Evolutionary conservation across 2,797 vertebrate species (phyloP).

Genomic region (Alosa sapidissima): DNA sequence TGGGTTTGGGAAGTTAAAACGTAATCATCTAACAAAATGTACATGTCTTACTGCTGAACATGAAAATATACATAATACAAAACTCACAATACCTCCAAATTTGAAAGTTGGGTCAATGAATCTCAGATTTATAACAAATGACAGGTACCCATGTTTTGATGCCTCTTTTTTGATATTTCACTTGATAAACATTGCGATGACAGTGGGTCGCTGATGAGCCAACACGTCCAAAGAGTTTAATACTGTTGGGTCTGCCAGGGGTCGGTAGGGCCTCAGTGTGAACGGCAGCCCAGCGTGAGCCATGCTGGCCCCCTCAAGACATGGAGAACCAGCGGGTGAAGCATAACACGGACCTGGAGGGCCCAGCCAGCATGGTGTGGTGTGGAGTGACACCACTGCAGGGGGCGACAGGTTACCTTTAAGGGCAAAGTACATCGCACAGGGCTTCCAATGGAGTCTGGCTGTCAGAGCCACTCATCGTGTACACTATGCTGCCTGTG

Average conservation of each 20-base stretch:
- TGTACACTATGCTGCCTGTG: constrained; percentile 27
- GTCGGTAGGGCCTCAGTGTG: constrained; percentile 35
- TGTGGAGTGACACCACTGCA: constrained; percentile 46
- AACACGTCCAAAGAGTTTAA: constrained; percentile 42
- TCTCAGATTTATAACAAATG: background rate
- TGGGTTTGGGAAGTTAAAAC: no score
- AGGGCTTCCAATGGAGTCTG: constrained; percentile 36
- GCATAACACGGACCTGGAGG: constrained; percentile 43
- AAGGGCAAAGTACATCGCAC: constrained; percentile 42
- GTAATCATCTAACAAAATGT: no score
- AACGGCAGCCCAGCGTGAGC: constrained; percentile 29
- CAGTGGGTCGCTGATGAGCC: background rate
- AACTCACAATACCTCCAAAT: background rate
- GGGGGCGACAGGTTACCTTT: constrained; percentile 28
- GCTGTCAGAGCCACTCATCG: constrained; percentile 43
- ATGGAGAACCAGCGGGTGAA: constrained; percentile 37
- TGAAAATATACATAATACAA: background rate
- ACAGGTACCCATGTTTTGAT: background rate
- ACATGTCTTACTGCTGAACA: background rate
- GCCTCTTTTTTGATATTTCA: background rate
- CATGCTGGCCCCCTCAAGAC: constrained; percentile 27
- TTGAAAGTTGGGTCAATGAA: background rate
- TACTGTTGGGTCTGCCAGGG: constrained; percentile 41
- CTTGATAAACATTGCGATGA: background rate
- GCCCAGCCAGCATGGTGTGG: constrained; percentile 39